These are phyloP conservation scores for Drosophila pseudotakahashii DNA, from an alignment of 2,888 invertebrate genomes.

Conservation along the genomic window DNA sequence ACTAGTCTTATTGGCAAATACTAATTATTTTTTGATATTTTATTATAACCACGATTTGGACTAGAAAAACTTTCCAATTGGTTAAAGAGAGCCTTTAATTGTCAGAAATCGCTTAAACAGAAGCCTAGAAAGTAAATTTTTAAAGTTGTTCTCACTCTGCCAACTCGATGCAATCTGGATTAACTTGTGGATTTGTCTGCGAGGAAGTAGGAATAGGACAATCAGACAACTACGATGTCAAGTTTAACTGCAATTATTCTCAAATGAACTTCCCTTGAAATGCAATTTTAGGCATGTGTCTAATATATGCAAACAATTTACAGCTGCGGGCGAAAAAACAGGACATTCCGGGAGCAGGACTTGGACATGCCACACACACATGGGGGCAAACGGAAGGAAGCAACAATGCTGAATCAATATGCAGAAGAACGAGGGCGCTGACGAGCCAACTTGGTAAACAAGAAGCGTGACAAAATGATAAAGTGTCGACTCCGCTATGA, in stretches of 20 bases:
- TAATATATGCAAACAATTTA: constrained; percentile 76
- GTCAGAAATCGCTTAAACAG: too few relatives aligned
- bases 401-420: constrained; percentile 71
- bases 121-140: too few relatives aligned
- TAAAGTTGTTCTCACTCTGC: too few relatives aligned
- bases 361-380: not conserved
- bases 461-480: constrained; percentile 77
- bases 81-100: too few relatives aligned
- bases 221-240: constrained; percentile 33
- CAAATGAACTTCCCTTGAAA: constrained; percentile 68
- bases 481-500: constrained; percentile 59
- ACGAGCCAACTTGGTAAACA: constrained; percentile 59
- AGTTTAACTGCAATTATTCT: constrained; percentile 66
- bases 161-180: not conserved
- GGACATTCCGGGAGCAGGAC: constrained; percentile 26
- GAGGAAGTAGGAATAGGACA: constrained; percentile 6
- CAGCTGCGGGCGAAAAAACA: constrained; percentile 38
- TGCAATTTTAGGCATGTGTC: constrained; percentile 70
- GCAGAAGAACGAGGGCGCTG: constrained; percentile 54
- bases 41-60: too few relatives aligned
- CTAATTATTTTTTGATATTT: too few relatives aligned
- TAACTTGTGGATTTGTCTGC: not conserved
- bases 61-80: too few relatives aligned
- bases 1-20: too few relatives aligned
- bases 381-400: too few relatives aligned